Conservation (phyloP, 2,888 invertebrate genomes). For the Baronia brevicornis region DNA sequence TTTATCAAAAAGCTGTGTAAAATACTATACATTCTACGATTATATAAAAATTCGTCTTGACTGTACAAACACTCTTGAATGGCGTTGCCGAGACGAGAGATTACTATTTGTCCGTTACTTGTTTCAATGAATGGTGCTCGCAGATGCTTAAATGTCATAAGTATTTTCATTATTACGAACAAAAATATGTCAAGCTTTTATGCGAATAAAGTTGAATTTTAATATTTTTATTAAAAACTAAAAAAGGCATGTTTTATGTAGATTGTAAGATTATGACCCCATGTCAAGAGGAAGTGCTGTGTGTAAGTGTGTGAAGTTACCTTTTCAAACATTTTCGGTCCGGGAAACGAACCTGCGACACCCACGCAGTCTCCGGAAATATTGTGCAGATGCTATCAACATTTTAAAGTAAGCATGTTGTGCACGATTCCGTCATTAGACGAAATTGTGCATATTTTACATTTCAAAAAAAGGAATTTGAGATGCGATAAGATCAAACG, state of each 20-base stretch:
- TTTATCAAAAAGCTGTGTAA: neutral
- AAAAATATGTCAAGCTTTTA: slow-evolving; percentile 6
- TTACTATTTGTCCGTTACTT: slow-evolving; percentile 72
- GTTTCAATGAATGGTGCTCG: slow-evolving; percentile 68
- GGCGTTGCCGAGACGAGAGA: slow-evolving; percentile 59
- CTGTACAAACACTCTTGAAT: slow-evolving; percentile 58
- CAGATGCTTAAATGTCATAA: slow-evolving; percentile 29
- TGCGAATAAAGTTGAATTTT: slow-evolving; percentile 31
- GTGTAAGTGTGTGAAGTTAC: slow-evolving; percentile 52
- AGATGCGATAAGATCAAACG: slow-evolving; percentile 46
- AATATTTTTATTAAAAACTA: slow-evolving; percentile 10
- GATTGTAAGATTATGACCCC: slow-evolving; percentile 40
- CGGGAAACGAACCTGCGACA: slow-evolving; percentile 44
- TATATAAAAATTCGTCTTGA: slow-evolving; percentile 24
- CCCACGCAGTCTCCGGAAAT: slow-evolving; percentile 64
- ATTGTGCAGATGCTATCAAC: slow-evolving; percentile 56
- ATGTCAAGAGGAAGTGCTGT: slow-evolving; percentile 46
- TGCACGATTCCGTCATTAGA: slow-evolving; percentile 69
- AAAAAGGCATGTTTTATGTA: slow-evolving; percentile 29
- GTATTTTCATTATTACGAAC: slow-evolving; percentile 11
- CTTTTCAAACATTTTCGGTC: slow-evolving; percentile 37
- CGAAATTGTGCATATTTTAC: slow-evolving; percentile 55
- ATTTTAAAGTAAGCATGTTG: slow-evolving; percentile 43
- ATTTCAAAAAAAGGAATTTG: slow-evolving; percentile 49
- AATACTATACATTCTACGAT: slow-evolving; percentile 2